Evolutionary conservation across 2,888 invertebrate species (phyloP).

Genomic region (Acrocyrtus sp.): DNA sequence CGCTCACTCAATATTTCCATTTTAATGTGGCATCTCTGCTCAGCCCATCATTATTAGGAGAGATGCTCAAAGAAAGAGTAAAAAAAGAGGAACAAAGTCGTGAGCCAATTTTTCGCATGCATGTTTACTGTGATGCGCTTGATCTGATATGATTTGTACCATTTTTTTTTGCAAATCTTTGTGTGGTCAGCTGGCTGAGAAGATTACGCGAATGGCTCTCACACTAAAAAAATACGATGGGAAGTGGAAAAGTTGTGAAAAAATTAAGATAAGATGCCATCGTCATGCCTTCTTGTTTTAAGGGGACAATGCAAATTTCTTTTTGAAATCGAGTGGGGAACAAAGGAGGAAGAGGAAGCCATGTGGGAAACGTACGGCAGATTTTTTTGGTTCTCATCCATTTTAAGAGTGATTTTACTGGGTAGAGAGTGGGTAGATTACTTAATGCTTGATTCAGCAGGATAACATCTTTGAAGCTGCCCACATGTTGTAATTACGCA

Average conservation of each 20-base stretch:
- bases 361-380: not conserved
- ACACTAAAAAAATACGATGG: not conserved
- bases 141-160: slow-evolving; percentile 19
- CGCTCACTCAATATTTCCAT: no score
- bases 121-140: slow-evolving; percentile 24
- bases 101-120: slow-evolving; percentile 2
- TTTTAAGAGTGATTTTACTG: not conserved
- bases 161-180: not conserved
- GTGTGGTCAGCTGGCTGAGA: not conserved
- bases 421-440: not conserved
- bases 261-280: no score
- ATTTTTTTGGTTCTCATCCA: no score
- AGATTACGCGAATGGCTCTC: slow-evolving; percentile 1
- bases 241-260: not conserved
- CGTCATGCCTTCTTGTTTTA: no score
- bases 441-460: not conserved
- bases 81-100: slow-evolving; percentile 45
- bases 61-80: slow-evolving; percentile 32
- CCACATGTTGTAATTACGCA: not conserved
- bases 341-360: not conserved
- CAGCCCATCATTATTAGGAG: not conserved
- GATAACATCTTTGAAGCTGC: not conserved
- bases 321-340: not conserved
- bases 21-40: no score
- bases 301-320: no score